Evolutionary conservation across 1,140 invertebrate species (phyloP), one percentile per base, ranked within the genome.

Genomic region (Ephestia elutella): DNA sequence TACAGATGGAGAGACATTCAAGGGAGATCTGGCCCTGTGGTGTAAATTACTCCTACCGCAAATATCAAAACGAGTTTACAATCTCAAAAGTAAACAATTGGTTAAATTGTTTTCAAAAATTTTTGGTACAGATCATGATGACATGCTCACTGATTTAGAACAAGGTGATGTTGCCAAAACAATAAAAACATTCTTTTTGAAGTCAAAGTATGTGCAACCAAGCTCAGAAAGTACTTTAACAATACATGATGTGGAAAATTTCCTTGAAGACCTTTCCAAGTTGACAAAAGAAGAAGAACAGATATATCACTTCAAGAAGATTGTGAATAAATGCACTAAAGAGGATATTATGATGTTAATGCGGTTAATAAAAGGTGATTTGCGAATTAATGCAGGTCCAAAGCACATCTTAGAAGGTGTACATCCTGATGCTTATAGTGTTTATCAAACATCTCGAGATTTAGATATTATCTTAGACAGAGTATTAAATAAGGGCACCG

Each of bases 131-230:
- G 92, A 93, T 86, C 92, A 94, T 65, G 91, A 94, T 65, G 92
- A 93, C 56, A 98, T 98, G 96, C 77, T 96, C 5, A 92, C 94
- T 63, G 92, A 97, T 87, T 90, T 97, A 44, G 95, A 97, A 77
- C 91, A 96, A 77, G 96, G 97, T 0, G 96, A 98, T 89, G 92
- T 98, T 13, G 95, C 96, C 4, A 94, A 96, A 74, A 98, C 96
- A 0, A 92, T 98, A n/a, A 87, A 92, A 64, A 80, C 91, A 51
- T 97, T 96, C 80, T 98, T 95, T 86, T 92, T 94, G 62, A 89
- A 92, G 54, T 96, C 93, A 55, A 82, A 73, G 21, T 80, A 76
- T 44, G 65, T 92, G 1, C 89, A 90, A 64, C 93, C 95, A 0
- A 89, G 91, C 13, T 79, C 86, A 49, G 92, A 95, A 60, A 97